A percentile compares a stretch with the other conserved stretches of the same genome.
Conservation (phyloP, 2,113 vertebrate species). For the Prinia subflava region DNA sequence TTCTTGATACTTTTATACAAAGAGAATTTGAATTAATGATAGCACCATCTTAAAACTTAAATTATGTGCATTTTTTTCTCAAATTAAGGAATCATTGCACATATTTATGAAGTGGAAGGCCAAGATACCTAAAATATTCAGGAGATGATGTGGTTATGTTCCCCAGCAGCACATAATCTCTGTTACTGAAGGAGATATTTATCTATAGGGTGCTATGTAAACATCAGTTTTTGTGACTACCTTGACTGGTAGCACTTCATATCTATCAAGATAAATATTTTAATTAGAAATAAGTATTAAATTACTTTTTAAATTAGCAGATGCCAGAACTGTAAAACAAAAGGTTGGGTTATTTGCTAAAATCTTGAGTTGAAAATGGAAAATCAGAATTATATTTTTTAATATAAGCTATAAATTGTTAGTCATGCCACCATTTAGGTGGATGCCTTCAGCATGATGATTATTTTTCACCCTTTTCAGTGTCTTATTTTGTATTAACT, state of each 20-base stretch:
- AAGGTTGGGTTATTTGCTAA: neutral
- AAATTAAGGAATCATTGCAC: neutral
- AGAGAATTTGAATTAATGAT: neutral
- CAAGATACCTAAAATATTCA: constrained; percentile 3
- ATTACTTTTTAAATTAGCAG: neutral
- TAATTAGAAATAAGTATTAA: neutral
- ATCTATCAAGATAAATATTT: neutral
- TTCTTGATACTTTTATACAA: constrained; percentile 16
- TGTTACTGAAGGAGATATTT: neutral
- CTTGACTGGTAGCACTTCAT: neutral
- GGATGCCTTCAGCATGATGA: neutral
- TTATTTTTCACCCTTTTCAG: neutral
- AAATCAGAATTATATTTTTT: neutral
- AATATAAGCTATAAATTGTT: neutral
- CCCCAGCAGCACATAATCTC: neutral
- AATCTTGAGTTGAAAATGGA: neutral
- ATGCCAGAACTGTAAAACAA: neutral
- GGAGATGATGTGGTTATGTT: neutral
- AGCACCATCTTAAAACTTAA: neutral
- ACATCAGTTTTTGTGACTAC: neutral
- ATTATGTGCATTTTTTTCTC: constrained; percentile 3
- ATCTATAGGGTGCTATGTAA: neutral
- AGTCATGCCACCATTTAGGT: neutral
- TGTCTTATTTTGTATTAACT: constrained; percentile 31
- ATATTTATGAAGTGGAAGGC: neutral